phyloP scores from a whole-genome alignment of 2,888 invertebrate species.

The Parnassius smintheus region DNA sequence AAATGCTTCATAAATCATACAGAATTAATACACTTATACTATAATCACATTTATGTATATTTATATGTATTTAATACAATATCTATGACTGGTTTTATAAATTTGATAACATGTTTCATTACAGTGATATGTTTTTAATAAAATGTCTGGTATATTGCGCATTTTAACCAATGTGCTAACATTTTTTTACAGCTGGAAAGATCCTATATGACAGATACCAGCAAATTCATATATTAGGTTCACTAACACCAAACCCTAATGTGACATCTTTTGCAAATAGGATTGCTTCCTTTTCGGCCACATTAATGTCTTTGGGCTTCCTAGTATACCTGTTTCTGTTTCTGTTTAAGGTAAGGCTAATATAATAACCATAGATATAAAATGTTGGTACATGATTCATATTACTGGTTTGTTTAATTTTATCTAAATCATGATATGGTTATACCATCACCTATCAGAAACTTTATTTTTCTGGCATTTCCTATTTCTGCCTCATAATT shows the following conservation, averaged over 20 bases:
- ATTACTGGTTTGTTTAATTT: not conserved
- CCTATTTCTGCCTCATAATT: not conserved
- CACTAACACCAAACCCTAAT: conserved; percentile 74
- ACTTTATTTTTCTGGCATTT: too few species aligned
- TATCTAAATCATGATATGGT: too few species aligned
- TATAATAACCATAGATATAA: not conserved
- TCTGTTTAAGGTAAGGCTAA: conserved; percentile 67
- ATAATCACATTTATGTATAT: not conserved
- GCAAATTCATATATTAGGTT: conserved; percentile 77
- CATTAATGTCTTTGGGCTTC: conserved; percentile 82
- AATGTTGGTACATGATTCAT: too few species aligned
- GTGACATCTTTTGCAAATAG: conserved; percentile 71
- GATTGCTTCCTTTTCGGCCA: conserved; percentile 69
- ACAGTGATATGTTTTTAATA: not conserved
- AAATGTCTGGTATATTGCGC: not conserved
- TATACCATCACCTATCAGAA: too few species aligned
- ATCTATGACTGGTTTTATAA: too few species aligned
- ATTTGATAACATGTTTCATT: not conserved
- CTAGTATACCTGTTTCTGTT: conserved; percentile 74
- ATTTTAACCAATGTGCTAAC: conserved; percentile 39
- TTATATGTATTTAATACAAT: not conserved
- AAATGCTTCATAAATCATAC: too few species aligned
- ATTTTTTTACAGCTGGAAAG: conserved; percentile 77
- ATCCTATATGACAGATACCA: conserved; percentile 84
- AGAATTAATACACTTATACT: too few species aligned